Evolutionary conservation across 2,113 vertebrate genomes (phyloP), one percentile per base, ranked within the genome.

Genomic region (Vombatus ursinus): DNA sequence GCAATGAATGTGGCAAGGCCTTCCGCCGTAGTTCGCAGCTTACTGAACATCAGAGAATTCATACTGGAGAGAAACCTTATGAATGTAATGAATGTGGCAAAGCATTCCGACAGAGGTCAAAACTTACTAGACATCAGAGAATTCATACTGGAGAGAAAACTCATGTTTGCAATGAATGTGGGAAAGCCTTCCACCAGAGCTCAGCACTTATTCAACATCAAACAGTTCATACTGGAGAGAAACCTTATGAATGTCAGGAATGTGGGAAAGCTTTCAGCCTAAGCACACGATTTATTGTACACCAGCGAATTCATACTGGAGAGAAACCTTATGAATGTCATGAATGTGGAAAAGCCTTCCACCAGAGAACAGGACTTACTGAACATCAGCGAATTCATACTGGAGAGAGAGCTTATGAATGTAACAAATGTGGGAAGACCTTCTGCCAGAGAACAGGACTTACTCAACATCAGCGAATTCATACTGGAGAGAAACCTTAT

Each of bases 401-500:
- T 37, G 97, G 97, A 22, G 98, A 98, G 92, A 98, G 97, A 26
- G 96, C 97, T 52, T 98, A 98, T 92, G 92, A 24, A 48, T 98
- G 97, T 90, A 90, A 91, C 0, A 93, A 97, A 53, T 98, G 98
- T 95, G 96, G 96, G 96, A 98, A 98, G 95, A 97, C 97, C 12
- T 98, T 98, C 31, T 97, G 97, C 19, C 97, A 98, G 95, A 98
- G 97, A 51, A 97, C 97, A 1, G 97, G 97, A n/a, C 97, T 98
- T 22, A 98, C 95, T 0, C 97, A 97, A 0, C 98, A 98, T 22
- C 97, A 97, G 94, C 96, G 97, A 68, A 97, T 97, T 89, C 98
- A 98, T 26, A 98, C 95, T 3, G 98, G 98, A 61, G 98, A 98
- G 97, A 98, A 98, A 7, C 98, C 98, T 26, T 98, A 97, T 49